Evolutionary conservation across 1,140 invertebrate genomes (phyloP).

Genomic region (Lanistes nyassanus): DNA sequence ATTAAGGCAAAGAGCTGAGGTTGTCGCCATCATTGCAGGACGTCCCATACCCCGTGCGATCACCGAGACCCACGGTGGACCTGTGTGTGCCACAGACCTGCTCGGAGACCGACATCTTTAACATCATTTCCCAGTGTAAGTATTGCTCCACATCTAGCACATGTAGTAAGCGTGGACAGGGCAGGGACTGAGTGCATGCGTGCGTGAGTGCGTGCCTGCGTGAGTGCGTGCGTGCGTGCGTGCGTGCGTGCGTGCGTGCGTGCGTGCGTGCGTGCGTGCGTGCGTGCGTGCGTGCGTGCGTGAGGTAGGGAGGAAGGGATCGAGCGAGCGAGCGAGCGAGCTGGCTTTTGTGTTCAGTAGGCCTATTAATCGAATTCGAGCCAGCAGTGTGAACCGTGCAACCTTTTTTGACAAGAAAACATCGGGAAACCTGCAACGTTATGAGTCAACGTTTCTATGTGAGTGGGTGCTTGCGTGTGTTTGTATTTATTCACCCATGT

Average conservation of each 20-base stretch:
- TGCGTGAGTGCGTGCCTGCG: constrained; percentile 6
- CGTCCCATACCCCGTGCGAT: constrained; percentile 4
- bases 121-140: constrained; percentile 23
- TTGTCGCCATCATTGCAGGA: constrained; percentile 2
- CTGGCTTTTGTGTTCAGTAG: too few species aligned
- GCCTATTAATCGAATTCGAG: too few species aligned
- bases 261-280: not conserved
- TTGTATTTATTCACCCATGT: not conserved
- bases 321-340: not conserved
- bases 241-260: not conserved
- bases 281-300: constrained; percentile 6
- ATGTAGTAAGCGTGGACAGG: too few species aligned
- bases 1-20: not conserved
- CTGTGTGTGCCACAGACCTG: constrained; percentile 23
- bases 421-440: too few species aligned
- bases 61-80: constrained; percentile 23
- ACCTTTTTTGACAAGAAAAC: too few species aligned
- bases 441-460: not conserved
- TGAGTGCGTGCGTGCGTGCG: constrained; percentile 2
- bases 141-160: too few species aligned
- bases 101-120: not conserved
- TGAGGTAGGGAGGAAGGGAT: too few species aligned
- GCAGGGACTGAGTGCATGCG: not conserved
- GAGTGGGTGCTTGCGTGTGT: too few species aligned
- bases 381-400: too few species aligned